Percentiles rank a stretch among this genome's conserved stretches.
Evolutionary conservation across 2,797 vertebrate genomes (phyloP).

Genomic region (Gastrophryne carolinensis): DNA sequence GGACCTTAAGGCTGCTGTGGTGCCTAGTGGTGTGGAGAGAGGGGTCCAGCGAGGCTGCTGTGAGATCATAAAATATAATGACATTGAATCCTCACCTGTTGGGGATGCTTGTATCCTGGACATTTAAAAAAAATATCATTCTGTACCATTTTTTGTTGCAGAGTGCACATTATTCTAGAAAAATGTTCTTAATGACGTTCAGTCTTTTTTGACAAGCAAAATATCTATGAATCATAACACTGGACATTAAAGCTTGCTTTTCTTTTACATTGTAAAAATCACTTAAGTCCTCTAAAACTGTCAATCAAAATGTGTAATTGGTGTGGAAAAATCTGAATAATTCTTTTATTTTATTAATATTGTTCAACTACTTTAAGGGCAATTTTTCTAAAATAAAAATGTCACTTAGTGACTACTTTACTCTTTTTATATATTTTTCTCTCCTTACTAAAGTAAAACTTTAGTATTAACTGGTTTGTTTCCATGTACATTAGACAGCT

Average conservation of each 20-base stretch:
- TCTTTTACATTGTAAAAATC: not conserved
- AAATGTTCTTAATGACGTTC: not conserved
- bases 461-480: conserved; percentile 11
- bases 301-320: not conserved
- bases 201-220: not conserved
- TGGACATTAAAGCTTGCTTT: not conserved
- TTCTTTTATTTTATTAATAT: not conserved
- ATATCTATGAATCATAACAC: not conserved
- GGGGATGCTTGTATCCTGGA: not conserved
- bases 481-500: not conserved
- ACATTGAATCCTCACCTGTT: no score
- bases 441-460: not conserved
- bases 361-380: not conserved
- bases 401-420: not conserved
- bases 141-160: not conserved
- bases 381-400: not conserved
- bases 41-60: no score
- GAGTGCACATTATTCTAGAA: not conserved
- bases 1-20: no score
- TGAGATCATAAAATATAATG: no score
- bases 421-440: not conserved
- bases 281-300: not conserved
- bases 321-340: not conserved
- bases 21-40: no score
- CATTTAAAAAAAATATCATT: no score